Evolutionary conservation across 1,140 invertebrate species (phyloP).

Genomic region (Leptinotarsa defecta): DNA sequence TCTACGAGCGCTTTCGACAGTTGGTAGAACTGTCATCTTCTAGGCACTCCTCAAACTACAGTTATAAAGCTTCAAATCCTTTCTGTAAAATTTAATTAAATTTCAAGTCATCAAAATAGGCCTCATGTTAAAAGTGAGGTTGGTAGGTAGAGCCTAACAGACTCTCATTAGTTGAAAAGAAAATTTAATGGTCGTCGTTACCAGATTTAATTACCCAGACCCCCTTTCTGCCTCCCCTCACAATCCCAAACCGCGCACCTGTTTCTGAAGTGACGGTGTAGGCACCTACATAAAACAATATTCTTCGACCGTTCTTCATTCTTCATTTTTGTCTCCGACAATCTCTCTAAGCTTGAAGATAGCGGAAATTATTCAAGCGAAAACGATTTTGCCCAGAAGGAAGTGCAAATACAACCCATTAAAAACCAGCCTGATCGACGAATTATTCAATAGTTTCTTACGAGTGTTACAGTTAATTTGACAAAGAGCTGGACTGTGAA

Average conservation of each 20-base stretch:
- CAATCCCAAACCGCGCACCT: not conserved
- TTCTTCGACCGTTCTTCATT: not conserved
- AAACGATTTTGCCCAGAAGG: not conserved
- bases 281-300: constrained; percentile 6
- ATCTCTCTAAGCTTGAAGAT: not conserved
- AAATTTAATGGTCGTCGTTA: too few relatives aligned
- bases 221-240: not conserved
- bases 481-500: not conserved
- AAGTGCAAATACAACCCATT: not conserved
- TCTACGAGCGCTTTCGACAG: too few relatives aligned
- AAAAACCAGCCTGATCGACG: not conserved
- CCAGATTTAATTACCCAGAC: too few relatives aligned
- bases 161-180: too few relatives aligned
- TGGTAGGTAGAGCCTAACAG: too few relatives aligned
- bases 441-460: constrained; percentile 3
- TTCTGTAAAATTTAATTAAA: too few relatives aligned
- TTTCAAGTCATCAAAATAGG: too few relatives aligned
- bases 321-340: constrained; percentile 2
- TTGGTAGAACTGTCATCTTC: too few relatives aligned
- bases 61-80: too few relatives aligned
- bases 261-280: not conserved
- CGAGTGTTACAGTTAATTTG: constrained; percentile 4
- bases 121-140: too few relatives aligned
- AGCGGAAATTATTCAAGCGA: not conserved
- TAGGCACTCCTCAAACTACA: too few relatives aligned